phyloP scores from a whole-genome alignment of 2,113 vertebrate species.

The Poecile atricapillus region DNA sequence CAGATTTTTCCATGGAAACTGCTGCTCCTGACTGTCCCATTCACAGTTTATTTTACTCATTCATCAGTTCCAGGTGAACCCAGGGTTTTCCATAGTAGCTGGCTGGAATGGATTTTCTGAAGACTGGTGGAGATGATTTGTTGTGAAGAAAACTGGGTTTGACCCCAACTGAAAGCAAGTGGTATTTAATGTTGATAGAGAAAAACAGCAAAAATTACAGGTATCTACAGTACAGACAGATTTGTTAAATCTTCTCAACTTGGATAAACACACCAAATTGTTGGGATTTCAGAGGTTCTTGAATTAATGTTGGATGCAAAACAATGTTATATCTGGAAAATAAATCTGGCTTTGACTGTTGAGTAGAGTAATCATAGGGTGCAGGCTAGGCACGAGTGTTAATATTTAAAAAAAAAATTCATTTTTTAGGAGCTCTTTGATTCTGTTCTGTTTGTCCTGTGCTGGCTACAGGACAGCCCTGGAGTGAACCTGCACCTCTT shows the following conservation, averaged over 20 bases:
- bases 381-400: not conserved
- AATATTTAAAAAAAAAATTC: fast-evolving
- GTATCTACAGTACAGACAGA: not conserved
- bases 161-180: not conserved
- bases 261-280: not conserved
- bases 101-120: not conserved
- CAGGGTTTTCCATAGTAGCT: constrained; percentile 1
- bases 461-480: not conserved
- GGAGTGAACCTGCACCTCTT: not conserved
- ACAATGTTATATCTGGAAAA: not conserved
- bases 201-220: not conserved
- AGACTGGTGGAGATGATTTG: not conserved
- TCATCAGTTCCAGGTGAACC: not conserved
- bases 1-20: constrained; percentile 34
- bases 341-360: not conserved
- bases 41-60: not conserved
- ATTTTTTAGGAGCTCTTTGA: not conserved
- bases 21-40: not conserved
- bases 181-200: not conserved
- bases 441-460: not conserved
- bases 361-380: not conserved
- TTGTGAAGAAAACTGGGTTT: not conserved
- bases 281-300: not conserved
- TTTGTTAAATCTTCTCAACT: not conserved
- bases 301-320: not conserved